These are phyloP conservation scores for Dermolepida albohirtum DNA, from an alignment of 2,888 invertebrate species.

Conservation along the genomic window DNA sequence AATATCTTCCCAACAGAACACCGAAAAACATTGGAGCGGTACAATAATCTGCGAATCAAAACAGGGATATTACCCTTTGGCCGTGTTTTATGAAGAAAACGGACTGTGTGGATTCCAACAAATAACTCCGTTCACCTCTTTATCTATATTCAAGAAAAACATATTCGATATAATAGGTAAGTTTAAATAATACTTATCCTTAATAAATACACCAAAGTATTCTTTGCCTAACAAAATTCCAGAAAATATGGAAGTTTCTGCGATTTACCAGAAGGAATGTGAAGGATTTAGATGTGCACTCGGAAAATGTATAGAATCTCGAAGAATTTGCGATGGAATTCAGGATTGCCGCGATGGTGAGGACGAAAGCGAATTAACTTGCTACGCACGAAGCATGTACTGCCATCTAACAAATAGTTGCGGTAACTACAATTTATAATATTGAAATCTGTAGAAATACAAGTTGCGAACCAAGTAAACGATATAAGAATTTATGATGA, in stretches of 20 bases:
- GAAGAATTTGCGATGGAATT: constrained; percentile 75
- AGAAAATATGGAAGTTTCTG: constrained; percentile 31
- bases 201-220: not conserved
- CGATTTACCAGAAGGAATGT: constrained; percentile 64
- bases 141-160: constrained; percentile 68
- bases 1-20: constrained; percentile 2
- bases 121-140: constrained; percentile 66
- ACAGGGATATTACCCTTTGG: constrained; percentile 79
- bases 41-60: constrained; percentile 75
- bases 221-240: not conserved
- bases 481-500: too few species aligned
- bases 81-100: constrained; percentile 71
- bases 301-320: constrained; percentile 74
- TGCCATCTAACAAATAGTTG: constrained; percentile 57
- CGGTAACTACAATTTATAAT: constrained; percentile 48
- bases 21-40: constrained; percentile 71
- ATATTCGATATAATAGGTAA: constrained; percentile 68
- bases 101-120: constrained; percentile 69
- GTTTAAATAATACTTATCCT: constrained; percentile 33
- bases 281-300: constrained; percentile 74
- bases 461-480: too few species aligned
- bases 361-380: constrained; percentile 72
- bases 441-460: too few species aligned
- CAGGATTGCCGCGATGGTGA: constrained; percentile 76
- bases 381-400: constrained; percentile 56